Evolutionary conservation across 2,888 invertebrate species (phyloP), one percentile per base, ranked within the genome.

Genomic region (Scaptomyza caliginosa): DNA sequence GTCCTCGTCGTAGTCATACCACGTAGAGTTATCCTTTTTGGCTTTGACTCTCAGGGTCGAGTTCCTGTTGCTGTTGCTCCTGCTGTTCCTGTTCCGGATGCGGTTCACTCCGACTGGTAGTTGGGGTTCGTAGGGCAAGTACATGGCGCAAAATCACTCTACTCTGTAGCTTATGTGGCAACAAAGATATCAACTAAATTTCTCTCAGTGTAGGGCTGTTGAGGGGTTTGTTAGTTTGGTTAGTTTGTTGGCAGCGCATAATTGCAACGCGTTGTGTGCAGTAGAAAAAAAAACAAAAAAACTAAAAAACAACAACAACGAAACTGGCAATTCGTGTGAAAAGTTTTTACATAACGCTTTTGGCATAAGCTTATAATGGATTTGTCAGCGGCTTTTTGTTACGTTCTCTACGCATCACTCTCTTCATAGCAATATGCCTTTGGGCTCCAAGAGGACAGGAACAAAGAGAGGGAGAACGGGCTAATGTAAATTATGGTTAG

Each of bases 331-430:
- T 83, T 83, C 83, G 86, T 80, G 86, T 77, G 86, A 81, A 82
- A 82, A 82, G 84, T 82, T 82, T 81, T 34, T 77, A 68, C 83
- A 76, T 63, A 74, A 62, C 76, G 83, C 86, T 85, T 76, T 76
- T 65, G 86, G 86, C 80, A 83, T 83, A 77, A 86, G 81, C 86
- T 83, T 66, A 86, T 86, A 82, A 82, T 82, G 81, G 81, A 82
- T 82, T 82, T 82, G 81, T 81, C 80, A 77, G 67, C 67, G 83
- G 64, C 65, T 57, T 80, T 85, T 80, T 85, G 74, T 79, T 76
- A 73, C 60, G 45, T 30, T 43, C 28, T 17, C 17, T 4, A 7
- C 32, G 32, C 32, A 32, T 32, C 2, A 13, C 32, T 13, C 26
- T 30, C 30, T 6, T 10, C 13, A 32, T 13, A 13, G 7, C 32